Conservation (phyloP, 2,797 vertebrate species). For the Sebastes miniatus region DNA sequence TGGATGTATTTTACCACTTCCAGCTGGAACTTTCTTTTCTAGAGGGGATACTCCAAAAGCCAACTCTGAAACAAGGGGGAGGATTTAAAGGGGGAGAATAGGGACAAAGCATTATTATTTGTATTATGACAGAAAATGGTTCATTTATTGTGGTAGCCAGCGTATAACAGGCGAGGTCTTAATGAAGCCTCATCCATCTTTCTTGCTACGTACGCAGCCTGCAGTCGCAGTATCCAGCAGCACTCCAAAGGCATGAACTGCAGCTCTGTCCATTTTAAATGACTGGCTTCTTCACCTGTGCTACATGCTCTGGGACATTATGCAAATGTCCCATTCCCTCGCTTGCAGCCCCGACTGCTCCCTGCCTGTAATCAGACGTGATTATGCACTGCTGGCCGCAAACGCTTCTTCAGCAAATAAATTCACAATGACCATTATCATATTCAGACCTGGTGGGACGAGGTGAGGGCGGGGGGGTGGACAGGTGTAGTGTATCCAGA, state of each 20-base stretch:
- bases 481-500: constrained; percentile 33
- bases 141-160: constrained; percentile 47
- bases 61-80: constrained; percentile 8
- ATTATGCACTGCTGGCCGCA: constrained; percentile 66
- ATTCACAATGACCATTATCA: constrained; percentile 65
- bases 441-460: constrained; percentile 27
- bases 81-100: constrained; percentile 4
- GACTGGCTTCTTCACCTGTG: constrained; percentile 68
- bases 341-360: constrained; percentile 53
- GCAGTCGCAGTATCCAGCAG: constrained; percentile 18
- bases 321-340: constrained; percentile 61
- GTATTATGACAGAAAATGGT: constrained; percentile 52
- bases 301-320: constrained; percentile 67
- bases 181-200: constrained; percentile 61
- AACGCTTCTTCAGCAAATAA: constrained; percentile 65
- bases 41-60: neutral
- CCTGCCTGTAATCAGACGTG: constrained; percentile 59
- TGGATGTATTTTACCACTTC: neutral
- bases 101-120: constrained; percentile 53
- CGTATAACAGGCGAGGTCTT: constrained; percentile 36
- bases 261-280: constrained; percentile 67
- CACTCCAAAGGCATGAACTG: constrained; percentile 43
- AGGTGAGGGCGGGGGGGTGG: constrained; percentile 19
- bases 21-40: neutral
- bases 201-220: constrained; percentile 33